Conservation (phyloP, 2,113 vertebrate genomes). For the Onychostruthus taczanowskii region DNA sequence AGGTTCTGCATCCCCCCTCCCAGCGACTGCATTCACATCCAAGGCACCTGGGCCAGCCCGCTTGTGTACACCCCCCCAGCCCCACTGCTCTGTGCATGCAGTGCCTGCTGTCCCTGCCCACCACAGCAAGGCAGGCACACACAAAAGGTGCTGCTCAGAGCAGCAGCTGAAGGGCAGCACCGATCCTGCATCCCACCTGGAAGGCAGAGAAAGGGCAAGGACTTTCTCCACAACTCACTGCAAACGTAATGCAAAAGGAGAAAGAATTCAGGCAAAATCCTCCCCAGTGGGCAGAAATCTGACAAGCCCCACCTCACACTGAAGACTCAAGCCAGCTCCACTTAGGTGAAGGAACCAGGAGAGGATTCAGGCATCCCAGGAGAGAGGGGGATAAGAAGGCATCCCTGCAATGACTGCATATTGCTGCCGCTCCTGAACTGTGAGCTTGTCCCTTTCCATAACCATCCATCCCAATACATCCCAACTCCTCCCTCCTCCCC, state of each 20-base stretch:
- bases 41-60: background rate
- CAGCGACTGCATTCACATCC: fast-evolving
- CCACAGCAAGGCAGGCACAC: fast-evolving
- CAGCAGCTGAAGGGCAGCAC: background rate
- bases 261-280: background rate
- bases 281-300: background rate
- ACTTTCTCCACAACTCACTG: background rate
- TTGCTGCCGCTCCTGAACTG: background rate
- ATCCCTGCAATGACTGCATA: background rate
- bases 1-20: background rate
- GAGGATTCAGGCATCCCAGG: background rate
- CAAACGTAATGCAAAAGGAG: background rate
- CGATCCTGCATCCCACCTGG: background rate
- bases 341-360: background rate
- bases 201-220: background rate
- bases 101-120: background rate
- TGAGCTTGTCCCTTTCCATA: background rate
- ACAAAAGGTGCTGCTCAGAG: background rate
- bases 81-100: fast-evolving
- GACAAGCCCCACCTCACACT: background rate
- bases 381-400: background rate
- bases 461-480: background rate
- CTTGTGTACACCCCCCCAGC: background rate
- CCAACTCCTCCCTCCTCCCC: background rate
- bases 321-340: background rate